Evolutionary conservation across 2,888 invertebrate genomes (phyloP).

Genomic region (Smittia aterrima): DNA sequence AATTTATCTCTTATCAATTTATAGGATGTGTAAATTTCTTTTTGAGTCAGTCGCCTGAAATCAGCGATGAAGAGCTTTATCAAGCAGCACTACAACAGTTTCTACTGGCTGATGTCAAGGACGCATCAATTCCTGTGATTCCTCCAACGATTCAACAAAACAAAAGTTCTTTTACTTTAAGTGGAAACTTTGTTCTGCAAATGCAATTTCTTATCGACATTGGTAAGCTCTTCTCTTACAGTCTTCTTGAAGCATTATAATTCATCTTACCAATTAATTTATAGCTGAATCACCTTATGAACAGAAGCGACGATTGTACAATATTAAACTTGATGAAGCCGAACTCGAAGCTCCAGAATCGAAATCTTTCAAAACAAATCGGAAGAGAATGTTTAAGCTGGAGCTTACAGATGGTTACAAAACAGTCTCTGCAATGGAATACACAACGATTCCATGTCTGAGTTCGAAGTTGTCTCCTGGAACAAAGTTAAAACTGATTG

Average conservation of each 20-base stretch:
- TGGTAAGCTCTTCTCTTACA: no score
- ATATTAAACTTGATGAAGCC: slow-evolving; percentile 42
- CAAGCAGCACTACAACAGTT: slow-evolving; percentile 58
- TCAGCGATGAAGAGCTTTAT: slow-evolving; percentile 50
- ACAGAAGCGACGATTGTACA: slow-evolving; percentile 41
- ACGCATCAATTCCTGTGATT: slow-evolving; percentile 55
- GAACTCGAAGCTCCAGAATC: slow-evolving; percentile 34
- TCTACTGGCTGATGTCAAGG: slow-evolving; percentile 57
- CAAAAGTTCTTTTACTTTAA: slow-evolving; percentile 49
- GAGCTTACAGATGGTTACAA: slow-evolving; percentile 64
- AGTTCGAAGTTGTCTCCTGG: slow-evolving; percentile 55
- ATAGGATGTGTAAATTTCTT: slow-evolving; percentile 43
- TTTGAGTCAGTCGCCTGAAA: slow-evolving; percentile 30
- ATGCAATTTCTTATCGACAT: slow-evolving; percentile 56
- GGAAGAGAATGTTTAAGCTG: slow-evolving; percentile 59
- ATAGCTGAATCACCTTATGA: slow-evolving; percentile 43
- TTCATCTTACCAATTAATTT: not conserved
- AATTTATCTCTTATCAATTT: no score
- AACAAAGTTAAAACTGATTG: slow-evolving; percentile 58
- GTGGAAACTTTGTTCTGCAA: slow-evolving; percentile 57
- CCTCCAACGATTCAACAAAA: slow-evolving; percentile 54
- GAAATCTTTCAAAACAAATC: not conserved
- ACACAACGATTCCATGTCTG: slow-evolving; percentile 53
- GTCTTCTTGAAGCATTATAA: no score
- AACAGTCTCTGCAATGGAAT: slow-evolving; percentile 62